Percentiles rank a stretch among this genome's conserved stretches.
phyloP scores from a whole-genome alignment of 2,797 vertebrate species.

The Eremophila alpestris region DNA sequence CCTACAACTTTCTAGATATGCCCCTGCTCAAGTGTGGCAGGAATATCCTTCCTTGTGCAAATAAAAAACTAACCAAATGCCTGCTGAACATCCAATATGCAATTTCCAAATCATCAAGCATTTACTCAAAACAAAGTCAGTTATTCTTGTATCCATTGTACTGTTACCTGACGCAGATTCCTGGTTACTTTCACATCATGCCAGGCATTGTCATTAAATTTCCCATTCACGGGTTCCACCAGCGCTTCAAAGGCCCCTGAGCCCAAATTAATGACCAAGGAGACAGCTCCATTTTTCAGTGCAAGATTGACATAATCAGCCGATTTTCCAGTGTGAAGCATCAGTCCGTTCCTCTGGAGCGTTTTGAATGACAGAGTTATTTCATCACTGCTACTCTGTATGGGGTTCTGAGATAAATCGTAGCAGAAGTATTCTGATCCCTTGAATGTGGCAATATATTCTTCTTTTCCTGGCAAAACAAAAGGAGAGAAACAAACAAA shows the following conservation, averaged over 20 bases:
- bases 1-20: constrained; percentile 82
- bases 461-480: constrained; percentile 90
- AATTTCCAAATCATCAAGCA: constrained; percentile 62
- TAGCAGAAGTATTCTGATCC: constrained; percentile 99
- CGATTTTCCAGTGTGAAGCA: constrained; percentile 99
- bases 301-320: constrained; percentile 99
- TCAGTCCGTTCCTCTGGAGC: constrained; percentile 98
- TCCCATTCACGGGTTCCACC: constrained; percentile 99
- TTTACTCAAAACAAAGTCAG: constrained; percentile 74
- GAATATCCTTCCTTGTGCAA: constrained; percentile 71
- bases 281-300: constrained; percentile 98
- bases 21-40: constrained; percentile 88
- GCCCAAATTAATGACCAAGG: constrained; percentile 99
- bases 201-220: constrained; percentile 99
- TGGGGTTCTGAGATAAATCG: constrained; percentile 98
- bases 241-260: constrained; percentile 99
- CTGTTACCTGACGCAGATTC: constrained; percentile 99
- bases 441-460: constrained; percentile 96
- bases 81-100: constrained; percentile 65
- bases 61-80: constrained; percentile 57
- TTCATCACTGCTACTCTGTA: constrained; percentile 99
- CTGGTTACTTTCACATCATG: constrained; percentile 99
- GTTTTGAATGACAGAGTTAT: constrained; percentile 99
- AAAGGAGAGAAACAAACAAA: constrained; percentile 46
- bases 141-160: constrained; percentile 87